A percentile compares a stretch with the other conserved stretches of the same genome.
Evolutionary conservation across 1,140 invertebrate genomes (phyloP).

Genomic region (Plodia interpunctella): DNA sequence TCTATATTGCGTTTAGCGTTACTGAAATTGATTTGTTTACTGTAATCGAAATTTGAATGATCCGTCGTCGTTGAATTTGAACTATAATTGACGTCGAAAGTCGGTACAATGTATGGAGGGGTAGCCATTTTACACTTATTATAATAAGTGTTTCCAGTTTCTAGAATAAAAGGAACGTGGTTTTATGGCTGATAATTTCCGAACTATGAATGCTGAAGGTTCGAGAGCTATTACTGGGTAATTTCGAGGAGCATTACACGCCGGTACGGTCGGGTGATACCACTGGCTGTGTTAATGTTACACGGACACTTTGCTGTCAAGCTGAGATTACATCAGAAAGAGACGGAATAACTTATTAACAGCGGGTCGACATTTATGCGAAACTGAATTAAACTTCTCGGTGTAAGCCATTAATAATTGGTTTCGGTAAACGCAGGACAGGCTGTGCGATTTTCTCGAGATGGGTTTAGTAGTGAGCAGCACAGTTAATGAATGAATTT

Average conservation of each 20-base stretch:
- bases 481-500: neutral
- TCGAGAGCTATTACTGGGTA: constrained; percentile 61
- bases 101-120: constrained; percentile 33
- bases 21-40: constrained; percentile 9
- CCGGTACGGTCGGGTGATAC: constrained; percentile 45
- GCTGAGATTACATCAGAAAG: constrained; percentile 39
- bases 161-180: constrained; percentile 51
- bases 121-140: constrained; percentile 39
- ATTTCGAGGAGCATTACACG: constrained; percentile 59
- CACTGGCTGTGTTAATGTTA: constrained; percentile 47
- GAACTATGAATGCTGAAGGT: constrained; percentile 62
- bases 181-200: constrained; percentile 70
- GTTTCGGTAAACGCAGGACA: constrained; percentile 7
- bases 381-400: constrained; percentile 23
- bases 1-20: constrained; percentile 8
- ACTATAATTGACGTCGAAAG: constrained; percentile 33
- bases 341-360: constrained; percentile 28
- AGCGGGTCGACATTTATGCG: constrained; percentile 32
- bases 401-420: constrained; percentile 14
- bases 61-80: no score
- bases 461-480: neutral
- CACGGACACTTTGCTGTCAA: constrained; percentile 58
- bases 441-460: constrained; percentile 1
- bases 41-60: constrained; percentile 5
- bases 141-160: constrained; percentile 39